Evolutionary conservation across 2,797 vertebrate species (phyloP), one percentile per base, ranked within the genome.

Genomic region (Rhodeus uyekii): DNA sequence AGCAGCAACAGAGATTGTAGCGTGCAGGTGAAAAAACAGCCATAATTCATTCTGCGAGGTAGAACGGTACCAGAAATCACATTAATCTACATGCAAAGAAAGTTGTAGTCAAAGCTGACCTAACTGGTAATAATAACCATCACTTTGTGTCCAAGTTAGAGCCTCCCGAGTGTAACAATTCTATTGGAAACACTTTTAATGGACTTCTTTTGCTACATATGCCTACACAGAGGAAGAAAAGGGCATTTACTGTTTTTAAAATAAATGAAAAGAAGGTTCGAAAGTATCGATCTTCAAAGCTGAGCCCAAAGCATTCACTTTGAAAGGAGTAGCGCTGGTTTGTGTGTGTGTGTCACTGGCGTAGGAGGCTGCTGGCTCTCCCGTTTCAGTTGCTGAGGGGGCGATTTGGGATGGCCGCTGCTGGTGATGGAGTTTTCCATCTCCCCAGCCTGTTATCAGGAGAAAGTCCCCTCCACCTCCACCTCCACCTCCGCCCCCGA

Each of bases 361-460:
- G 92, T 91, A 90, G 91, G 90, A 90, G 86, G 89, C 85, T 91
- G 89, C 89, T 92, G 88, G 90, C 91, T 93, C 92, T 91, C 93
- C 92, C 92, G 90, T 91, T 92, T 93, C 93, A 88, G 88, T 85
- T 86, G 89, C 89, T 93, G 91, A 93, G 92, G 92, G 93, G 92
- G 91, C 87, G 92, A 84, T 34, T 48, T 68, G 63, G 85, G 58
- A 68, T 36, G 84, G 78, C 76, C 87, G 64, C 79, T 86, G 81
- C 69, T 87, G 72, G 83, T 81, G 90, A 90, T 82, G 87, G 88
- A 92, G 90, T 80, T 92, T 91, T 91, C 88, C 53, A 84, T 87
- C 87, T 88, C 84, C 16, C 18, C 78, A 53, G 87, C 86, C 85
- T 87, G 87, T 89, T 55, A 85, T 91, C 87, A 88, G 89, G 90